Conservation (phyloP, 2,113 vertebrate genomes). For the Poeciliopsis turrubarensis region DNA sequence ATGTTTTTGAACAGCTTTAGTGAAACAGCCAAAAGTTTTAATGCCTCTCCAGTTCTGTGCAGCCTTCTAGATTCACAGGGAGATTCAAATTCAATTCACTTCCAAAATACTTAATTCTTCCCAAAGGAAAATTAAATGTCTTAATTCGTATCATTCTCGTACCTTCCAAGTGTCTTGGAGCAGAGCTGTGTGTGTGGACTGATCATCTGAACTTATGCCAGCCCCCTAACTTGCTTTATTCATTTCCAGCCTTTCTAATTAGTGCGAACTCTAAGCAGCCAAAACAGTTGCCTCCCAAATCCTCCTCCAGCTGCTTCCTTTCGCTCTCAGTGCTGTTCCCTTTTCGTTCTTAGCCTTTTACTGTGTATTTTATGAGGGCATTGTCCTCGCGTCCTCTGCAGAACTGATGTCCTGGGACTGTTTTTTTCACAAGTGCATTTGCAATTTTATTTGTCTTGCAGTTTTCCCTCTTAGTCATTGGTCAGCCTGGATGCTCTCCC, state of each 20-base stretch:
- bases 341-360: constrained; percentile 22
- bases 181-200: background rate
- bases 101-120: too few species aligned
- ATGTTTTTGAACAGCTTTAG: too few species aligned
- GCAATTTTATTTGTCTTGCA: constrained; percentile 47
- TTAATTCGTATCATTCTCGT: too few species aligned
- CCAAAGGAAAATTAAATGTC: too few species aligned
- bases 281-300: constrained; percentile 11
- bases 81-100: too few species aligned
- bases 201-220: constrained; percentile 9
- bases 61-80: too few species aligned
- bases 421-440: constrained; percentile 53
- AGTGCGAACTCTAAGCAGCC: constrained; percentile 35
- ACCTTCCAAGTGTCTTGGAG: background rate
- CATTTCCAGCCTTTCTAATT: constrained; percentile 40
- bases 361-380: constrained; percentile 44
- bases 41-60: too few species aligned
- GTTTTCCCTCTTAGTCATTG: constrained; percentile 43
- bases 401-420: constrained; percentile 45
- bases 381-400: constrained; percentile 35
- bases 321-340: background rate
- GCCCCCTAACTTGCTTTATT: constrained; percentile 41
- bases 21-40: too few species aligned
- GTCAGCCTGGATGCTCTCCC: constrained; percentile 30
- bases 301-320: background rate